These are phyloP conservation scores for Latrodectus hesperus DNA, from an alignment of 2,888 invertebrate genomes.

Conservation along the genomic window DNA sequence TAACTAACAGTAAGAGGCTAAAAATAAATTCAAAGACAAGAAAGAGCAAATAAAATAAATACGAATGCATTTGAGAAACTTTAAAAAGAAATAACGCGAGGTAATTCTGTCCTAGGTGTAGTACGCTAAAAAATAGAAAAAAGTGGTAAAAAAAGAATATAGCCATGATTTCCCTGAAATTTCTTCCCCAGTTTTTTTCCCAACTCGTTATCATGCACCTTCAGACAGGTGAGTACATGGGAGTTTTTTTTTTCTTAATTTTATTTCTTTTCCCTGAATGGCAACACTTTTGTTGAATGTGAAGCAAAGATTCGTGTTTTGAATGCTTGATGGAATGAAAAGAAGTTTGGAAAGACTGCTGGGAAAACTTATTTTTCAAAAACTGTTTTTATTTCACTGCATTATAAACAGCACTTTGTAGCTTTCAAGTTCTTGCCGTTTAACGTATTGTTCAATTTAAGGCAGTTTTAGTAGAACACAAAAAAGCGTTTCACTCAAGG, in stretches of 20 bases:
- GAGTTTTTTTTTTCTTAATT: constrained; percentile 17
- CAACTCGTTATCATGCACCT: constrained; percentile 64
- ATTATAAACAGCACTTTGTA: constrained; percentile 24
- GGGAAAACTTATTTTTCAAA: too few relatives aligned
- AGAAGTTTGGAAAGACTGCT: constrained; percentile 6
- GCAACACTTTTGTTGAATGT: constrained; percentile 62
- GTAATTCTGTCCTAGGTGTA: constrained; percentile 55
- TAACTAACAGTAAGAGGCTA: too few relatives aligned
- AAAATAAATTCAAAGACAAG: background rate
- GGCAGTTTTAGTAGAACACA: background rate
- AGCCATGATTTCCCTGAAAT: constrained; percentile 22
- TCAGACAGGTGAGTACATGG: constrained; percentile 59
- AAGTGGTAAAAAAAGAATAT: constrained; percentile 18
- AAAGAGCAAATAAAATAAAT: constrained; percentile 53
- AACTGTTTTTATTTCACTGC: constrained; percentile 26
- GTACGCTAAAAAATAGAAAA: constrained; percentile 6
- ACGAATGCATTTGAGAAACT: constrained; percentile 42
- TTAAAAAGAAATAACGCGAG: constrained; percentile 12
- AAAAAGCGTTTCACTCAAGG: too few relatives aligned
- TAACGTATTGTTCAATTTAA: background rate
- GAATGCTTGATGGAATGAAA: constrained; percentile 52
- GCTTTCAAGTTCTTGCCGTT: constrained; percentile 26
- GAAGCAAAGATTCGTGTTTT: constrained; percentile 56
- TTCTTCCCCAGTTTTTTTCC: constrained; percentile 29
- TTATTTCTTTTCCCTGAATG: constrained; percentile 44